phyloP scores from a whole-genome alignment of 2,113 vertebrate genomes.

The Spizaetus ornatus region DNA sequence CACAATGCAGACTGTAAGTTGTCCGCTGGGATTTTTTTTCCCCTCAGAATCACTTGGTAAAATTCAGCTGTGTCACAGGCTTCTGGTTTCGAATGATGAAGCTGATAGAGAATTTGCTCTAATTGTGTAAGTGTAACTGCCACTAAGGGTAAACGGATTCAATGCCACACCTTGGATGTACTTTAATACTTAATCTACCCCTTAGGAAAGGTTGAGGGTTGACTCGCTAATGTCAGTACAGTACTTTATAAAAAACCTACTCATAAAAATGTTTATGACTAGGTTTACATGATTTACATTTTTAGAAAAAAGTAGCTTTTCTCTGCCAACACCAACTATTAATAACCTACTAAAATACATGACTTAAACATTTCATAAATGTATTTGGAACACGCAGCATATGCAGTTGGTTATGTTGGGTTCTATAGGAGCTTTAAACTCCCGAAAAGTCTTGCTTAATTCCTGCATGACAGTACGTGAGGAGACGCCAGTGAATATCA shows the following conservation, averaged over 20 bases:
- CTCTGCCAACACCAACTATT: background rate
- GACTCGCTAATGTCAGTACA: background rate
- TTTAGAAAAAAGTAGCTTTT: background rate
- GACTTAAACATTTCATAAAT: background rate
- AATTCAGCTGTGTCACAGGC: background rate
- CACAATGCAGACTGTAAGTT: background rate
- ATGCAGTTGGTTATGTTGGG: background rate
- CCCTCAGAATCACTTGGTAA: background rate
- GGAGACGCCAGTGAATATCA: background rate
- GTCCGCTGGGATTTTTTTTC: background rate
- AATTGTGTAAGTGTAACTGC: background rate
- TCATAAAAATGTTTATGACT: constrained; percentile 11
- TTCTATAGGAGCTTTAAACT: background rate
- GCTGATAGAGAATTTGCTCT: background rate
- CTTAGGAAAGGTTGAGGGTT: background rate
- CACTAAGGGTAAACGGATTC: background rate
- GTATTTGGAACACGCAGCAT: background rate
- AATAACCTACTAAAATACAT: background rate
- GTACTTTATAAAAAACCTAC: background rate
- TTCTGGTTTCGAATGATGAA: background rate
- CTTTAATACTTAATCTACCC: constrained; percentile 32
- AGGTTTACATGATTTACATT: background rate
- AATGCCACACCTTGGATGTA: constrained; percentile 17
- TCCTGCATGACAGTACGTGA: background rate
- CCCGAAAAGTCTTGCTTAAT: background rate